Percentiles rank a stretch among this genome's conserved stretches.
Evolutionary conservation across 2,888 invertebrate species (phyloP).

Genomic region (Asteroscopus sphinx): DNA sequence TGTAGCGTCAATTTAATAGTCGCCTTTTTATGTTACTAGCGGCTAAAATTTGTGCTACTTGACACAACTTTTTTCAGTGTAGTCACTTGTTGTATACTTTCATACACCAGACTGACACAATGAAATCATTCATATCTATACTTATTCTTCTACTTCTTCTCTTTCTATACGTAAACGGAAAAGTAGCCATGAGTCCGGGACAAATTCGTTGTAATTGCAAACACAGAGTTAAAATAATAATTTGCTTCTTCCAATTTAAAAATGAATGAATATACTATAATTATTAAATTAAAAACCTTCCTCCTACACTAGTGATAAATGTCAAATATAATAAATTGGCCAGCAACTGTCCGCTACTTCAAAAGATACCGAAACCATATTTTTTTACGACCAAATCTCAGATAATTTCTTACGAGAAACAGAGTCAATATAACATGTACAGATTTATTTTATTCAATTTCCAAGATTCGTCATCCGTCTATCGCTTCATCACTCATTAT

Average conservation of each 20-base stretch:
- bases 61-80: too few relatives aligned
- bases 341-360: slow-evolving; percentile 29
- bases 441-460: background rate
- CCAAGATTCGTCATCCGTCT: background rate
- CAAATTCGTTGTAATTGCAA: too few relatives aligned
- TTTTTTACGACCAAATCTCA: background rate
- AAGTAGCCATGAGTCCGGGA: too few relatives aligned
- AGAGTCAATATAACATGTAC: background rate
- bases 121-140: too few relatives aligned
- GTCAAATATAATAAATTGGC: slow-evolving; percentile 37
- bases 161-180: too few relatives aligned
- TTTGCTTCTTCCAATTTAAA: slow-evolving; percentile 6
- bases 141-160: too few relatives aligned
- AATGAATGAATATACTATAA: slow-evolving; percentile 23
- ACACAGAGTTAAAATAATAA: background rate
- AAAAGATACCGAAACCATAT: slow-evolving; percentile 27
- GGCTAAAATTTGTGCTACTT: too few relatives aligned
- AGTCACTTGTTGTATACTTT: too few relatives aligned
- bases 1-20: too few relatives aligned
- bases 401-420: background rate
- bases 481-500: too few relatives aligned
- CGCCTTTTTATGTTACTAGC: too few relatives aligned
- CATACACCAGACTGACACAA: too few relatives aligned
- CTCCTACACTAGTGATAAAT: slow-evolving; percentile 32
- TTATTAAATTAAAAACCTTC: slow-evolving; percentile 10